A percentile compares a stretch with the other conserved stretches of the same genome.
phyloP scores from a whole-genome alignment of 2,113 vertebrate genomes.

The Entelurus aequoreus region DNA sequence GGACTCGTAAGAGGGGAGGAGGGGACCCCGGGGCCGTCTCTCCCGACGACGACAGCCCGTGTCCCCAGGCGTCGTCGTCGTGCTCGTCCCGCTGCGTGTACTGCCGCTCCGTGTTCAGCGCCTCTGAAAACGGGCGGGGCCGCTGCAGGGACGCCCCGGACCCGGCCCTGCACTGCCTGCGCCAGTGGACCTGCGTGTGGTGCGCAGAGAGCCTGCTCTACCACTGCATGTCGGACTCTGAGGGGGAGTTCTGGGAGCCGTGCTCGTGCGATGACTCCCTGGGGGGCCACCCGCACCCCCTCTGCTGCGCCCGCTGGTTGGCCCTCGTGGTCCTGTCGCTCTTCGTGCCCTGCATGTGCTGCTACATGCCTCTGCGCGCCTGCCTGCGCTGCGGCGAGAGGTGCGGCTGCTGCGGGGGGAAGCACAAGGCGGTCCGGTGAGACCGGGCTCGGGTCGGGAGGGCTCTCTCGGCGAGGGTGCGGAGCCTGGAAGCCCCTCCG shows the following conservation, averaged over 20 bases:
- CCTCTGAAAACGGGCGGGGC: conserved; percentile 83
- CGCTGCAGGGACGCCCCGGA: conserved; percentile 87
- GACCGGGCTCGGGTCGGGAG: conserved; percentile 46
- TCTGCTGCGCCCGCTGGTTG: conserved; percentile 86
- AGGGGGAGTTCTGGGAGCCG: conserved; percentile 92
- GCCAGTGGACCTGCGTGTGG: conserved; percentile 89
- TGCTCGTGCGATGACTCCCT: conserved; percentile 86
- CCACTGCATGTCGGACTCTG: conserved; percentile 94
- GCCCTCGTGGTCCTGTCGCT: conserved; percentile 83
- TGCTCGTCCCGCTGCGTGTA: conserved; percentile 85
- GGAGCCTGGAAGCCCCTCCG: conserved; percentile 44
- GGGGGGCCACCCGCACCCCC: conserved; percentile 75
- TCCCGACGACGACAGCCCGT: conserved; percentile 75
- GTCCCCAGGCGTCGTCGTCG: conserved; percentile 70
- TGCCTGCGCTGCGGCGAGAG: conserved; percentile 87
- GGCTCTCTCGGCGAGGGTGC: conserved; percentile 24
- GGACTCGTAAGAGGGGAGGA: conserved; percentile 74
- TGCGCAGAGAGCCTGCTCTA: conserved; percentile 91
- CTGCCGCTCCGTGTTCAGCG: conserved; percentile 85
- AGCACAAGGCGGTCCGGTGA: conserved; percentile 90
- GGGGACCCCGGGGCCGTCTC: conserved; percentile 60
- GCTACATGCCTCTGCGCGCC: conserved; percentile 86
- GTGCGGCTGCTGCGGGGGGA: conserved; percentile 87
- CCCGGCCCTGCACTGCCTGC: conserved; percentile 82
- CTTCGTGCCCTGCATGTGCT: conserved; percentile 92